phyloP scores from a whole-genome alignment of 2,113 vertebrate species.

The Cottus gobio region DNA sequence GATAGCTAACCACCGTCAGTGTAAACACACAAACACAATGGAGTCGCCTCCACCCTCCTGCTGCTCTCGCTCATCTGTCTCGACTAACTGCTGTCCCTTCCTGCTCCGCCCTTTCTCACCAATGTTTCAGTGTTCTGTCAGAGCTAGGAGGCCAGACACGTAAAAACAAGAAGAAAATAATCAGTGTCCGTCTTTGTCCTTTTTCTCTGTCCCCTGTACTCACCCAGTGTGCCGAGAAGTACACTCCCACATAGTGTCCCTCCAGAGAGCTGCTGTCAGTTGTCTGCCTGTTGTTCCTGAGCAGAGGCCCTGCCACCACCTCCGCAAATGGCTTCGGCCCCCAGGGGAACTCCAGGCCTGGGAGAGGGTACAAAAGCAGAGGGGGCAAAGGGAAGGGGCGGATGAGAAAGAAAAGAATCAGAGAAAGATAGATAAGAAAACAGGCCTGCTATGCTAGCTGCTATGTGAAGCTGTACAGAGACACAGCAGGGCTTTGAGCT shows the following conservation, averaged over 20 bases:
- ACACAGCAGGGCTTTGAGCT: conserved; percentile 6
- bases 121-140: conserved; percentile 32
- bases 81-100: conserved; percentile 30
- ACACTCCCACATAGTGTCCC: conserved; percentile 94
- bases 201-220: conserved; percentile 70
- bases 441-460: neutral
- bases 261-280: conserved; percentile 92
- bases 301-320: conserved; percentile 94
- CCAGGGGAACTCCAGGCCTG: conserved; percentile 99
- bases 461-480: neutral
- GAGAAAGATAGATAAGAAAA: conserved; percentile 1
- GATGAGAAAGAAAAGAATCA: neutral
- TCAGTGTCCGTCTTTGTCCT: conserved; percentile 21
- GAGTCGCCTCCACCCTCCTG: conserved; percentile 40
- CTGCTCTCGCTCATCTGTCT: conserved; percentile 46
- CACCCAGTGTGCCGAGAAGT: conserved; percentile 99
- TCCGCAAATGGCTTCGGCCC: conserved; percentile 98
- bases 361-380: conserved; percentile 19
- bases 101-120: conserved; percentile 35
- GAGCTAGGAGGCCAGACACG: conserved; percentile 7
- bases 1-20: conserved; percentile 24
- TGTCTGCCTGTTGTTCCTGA: conserved; percentile 91
- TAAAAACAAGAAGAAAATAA: neutral
- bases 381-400: neutral
- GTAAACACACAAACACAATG: conserved; percentile 61